phyloP scores from a whole-genome alignment of 2,888 invertebrate species.

The Eupithecia inturbata region DNA sequence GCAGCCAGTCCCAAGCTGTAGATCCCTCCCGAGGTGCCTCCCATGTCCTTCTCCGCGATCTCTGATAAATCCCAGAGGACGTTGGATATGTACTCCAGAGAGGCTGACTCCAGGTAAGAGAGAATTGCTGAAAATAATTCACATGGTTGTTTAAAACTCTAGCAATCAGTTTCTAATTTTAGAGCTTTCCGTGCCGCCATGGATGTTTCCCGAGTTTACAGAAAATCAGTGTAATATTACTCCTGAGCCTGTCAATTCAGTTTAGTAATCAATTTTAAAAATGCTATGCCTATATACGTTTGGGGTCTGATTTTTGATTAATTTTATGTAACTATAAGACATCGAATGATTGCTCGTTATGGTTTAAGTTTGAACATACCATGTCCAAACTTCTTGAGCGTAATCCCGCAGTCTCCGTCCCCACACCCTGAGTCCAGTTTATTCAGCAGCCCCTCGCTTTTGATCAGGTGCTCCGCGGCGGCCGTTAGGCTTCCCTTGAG shows the following conservation, averaged over 20 bases:
- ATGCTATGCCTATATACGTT: background rate
- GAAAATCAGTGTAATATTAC: background rate
- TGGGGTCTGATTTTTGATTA: background rate
- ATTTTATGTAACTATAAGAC: background rate
- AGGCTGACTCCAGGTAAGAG: constrained; percentile 60
- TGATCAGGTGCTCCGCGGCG: constrained; percentile 82
- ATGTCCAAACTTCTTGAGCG: constrained; percentile 85
- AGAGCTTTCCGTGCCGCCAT: background rate
- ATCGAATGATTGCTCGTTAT: background rate
- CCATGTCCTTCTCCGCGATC: constrained; percentile 88
- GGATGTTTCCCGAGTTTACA: background rate
- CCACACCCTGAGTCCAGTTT: constrained; percentile 88
- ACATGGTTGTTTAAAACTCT: background rate
- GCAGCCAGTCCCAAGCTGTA: constrained; percentile 90
- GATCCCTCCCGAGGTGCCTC: constrained; percentile 91
- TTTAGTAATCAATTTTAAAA: background rate
- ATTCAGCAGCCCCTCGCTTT: constrained; percentile 85
- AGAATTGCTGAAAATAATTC: constrained; percentile 58
- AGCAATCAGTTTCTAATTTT: too few species aligned
- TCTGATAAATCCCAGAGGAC: constrained; percentile 81
- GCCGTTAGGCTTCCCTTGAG: constrained; percentile 67
- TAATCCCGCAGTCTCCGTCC: constrained; percentile 91
- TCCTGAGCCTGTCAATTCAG: background rate
- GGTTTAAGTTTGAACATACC: constrained; percentile 59
- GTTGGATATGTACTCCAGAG: constrained; percentile 68